phyloP scores from a whole-genome alignment of 2,797 vertebrate species.

The Phoebastria nigripes region DNA sequence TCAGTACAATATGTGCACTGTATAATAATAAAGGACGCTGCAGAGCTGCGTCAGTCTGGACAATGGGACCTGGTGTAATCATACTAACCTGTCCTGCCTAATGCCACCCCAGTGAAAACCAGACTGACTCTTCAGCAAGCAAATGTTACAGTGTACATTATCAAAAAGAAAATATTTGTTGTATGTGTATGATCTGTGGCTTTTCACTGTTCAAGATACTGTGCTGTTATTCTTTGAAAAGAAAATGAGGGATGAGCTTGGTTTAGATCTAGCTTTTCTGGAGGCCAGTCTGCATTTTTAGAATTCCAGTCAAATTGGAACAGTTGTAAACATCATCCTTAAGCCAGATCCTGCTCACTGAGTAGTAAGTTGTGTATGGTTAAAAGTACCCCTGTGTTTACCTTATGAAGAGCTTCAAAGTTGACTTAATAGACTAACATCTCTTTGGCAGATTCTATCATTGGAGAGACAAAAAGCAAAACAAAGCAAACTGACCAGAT shows the following conservation, averaged over 20 bases:
- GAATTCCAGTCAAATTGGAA: not conserved
- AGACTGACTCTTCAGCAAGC: not conserved
- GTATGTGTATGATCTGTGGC: not conserved
- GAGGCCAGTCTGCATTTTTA: slow-evolving; percentile 1
- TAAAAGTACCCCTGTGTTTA: not conserved
- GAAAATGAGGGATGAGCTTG: not conserved
- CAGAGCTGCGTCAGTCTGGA: not conserved
- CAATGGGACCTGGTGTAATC: not conserved
- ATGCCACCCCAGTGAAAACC: not conserved
- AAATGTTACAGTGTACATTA: not conserved
- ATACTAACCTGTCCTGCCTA: not conserved
- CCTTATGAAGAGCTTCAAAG: not conserved
- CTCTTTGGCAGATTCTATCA: not conserved
- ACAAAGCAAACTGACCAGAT: not conserved
- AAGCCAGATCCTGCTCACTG: not conserved
- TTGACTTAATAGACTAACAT: not conserved
- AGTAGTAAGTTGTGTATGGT: not conserved
- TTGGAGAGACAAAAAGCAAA: not conserved
- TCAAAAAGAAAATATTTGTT: not conserved
- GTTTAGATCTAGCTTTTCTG: not conserved
- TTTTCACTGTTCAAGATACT: not conserved
- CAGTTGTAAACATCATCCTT: not conserved
- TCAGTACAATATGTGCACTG: not conserved
- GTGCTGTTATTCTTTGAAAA: not conserved
- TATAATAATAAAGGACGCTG: not conserved